Base-by-base conservation (phyloP, 2,113 vertebrate species). In the Grantiella picta region DNA sequence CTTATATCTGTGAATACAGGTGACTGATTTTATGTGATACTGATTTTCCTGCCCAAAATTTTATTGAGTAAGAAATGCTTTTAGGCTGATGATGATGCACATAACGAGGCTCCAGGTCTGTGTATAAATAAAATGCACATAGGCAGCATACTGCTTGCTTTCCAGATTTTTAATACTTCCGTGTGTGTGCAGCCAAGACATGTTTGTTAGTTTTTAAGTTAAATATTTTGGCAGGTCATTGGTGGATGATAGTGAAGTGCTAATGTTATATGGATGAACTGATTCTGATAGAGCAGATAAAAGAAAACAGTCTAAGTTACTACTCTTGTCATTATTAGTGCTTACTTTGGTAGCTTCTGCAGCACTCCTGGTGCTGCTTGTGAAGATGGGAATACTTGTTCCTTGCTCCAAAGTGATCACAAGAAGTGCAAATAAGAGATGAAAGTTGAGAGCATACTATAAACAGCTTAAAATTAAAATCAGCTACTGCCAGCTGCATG, bases 181-280 rank as follows among this genome's bases (percentile, higher is more conserved):
- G 16, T 40, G 7, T 75, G n/a, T 47, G 23, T 50, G 49, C 63
- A 86, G 56, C 60, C 76, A 86, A 88, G 66, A 76, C 2, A 3
- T 56, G 33, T 69, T 83, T 86, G 68, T 78, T 60, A 72, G 42
- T 66, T 90, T 75, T 71, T 70, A 59, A 82, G 54, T 73, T 85
- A 95, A 95, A 94, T 96, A 92, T 95, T 95, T 92, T 91, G 88
- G 61, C 92, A 93, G 38, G 18, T 94, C 22, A 33, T 15, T 60
- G 45, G 54, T 89, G 49, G 28, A 27, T 92, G 47, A 59, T 59
- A 47, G 19, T 69, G 38, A 71, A 78, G 72, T 72, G 77, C 56
- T 90, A 60, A 61, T 86, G 23, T 69, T 93, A 38, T 45, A 76
- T 82, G 78, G 7, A 7, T 73, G 56, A 84, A 54, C 33, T 80